Evolutionary conservation across 1,140 invertebrate genomes (phyloP).

Genomic region (Holotrichia oblita): DNA sequence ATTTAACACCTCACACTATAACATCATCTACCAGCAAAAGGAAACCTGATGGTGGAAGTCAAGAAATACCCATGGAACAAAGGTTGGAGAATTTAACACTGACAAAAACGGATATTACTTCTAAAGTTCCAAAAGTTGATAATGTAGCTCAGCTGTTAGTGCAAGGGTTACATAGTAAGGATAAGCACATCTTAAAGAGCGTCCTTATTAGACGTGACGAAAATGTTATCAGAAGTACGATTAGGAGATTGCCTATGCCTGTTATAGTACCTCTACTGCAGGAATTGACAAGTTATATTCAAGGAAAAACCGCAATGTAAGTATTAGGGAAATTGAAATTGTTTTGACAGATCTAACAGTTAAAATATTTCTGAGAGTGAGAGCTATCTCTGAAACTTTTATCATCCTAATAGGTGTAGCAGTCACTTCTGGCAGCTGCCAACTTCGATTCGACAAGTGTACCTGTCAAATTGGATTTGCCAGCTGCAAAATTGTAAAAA

Average conservation of each 20-base stretch:
- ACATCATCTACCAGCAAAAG: conserved; percentile 59
- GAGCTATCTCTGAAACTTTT: too few relatives aligned
- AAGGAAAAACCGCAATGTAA: conserved; percentile 66
- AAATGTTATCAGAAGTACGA: conserved; percentile 68
- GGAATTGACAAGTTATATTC: conserved; percentile 69
- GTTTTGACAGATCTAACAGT: too few relatives aligned
- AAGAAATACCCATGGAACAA: conserved; percentile 79
- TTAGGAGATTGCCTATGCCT: conserved; percentile 70
- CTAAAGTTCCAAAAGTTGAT: conserved; percentile 64
- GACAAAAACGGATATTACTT: conserved; percentile 56
- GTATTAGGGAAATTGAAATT: conserved; percentile 64
- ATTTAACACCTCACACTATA: conserved; percentile 60
- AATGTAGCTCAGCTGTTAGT: conserved; percentile 79
- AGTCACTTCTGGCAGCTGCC: too few relatives aligned
- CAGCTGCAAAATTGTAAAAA: too few relatives aligned
- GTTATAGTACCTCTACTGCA: conserved; percentile 69
- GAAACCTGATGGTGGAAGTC: conserved; percentile 60
- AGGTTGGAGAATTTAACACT: conserved; percentile 76
- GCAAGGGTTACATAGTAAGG: conserved; percentile 81
- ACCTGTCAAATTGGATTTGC: too few relatives aligned
- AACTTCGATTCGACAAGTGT: too few relatives aligned
- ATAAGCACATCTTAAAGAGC: conserved; percentile 68
- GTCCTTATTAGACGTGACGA: conserved; percentile 68
- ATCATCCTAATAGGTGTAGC: too few relatives aligned
- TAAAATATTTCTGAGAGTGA: too few relatives aligned